phyloP scores from a whole-genome alignment of 2,888 invertebrate species.

The Incurvaria masculella region DNA sequence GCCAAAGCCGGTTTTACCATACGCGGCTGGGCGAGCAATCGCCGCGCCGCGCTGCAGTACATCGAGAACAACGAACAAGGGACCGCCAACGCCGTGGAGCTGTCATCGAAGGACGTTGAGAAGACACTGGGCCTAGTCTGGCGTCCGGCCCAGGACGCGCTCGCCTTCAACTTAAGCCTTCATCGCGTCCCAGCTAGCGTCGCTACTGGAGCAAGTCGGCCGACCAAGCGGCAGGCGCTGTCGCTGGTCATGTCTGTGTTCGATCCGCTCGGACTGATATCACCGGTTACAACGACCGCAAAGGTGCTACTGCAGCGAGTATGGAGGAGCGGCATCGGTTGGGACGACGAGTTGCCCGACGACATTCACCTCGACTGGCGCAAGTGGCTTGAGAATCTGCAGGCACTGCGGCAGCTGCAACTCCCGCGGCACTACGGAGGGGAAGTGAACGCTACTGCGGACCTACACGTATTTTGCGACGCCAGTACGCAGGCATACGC shows the following conservation, averaged over 20 bases:
- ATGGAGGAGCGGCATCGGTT: not conserved
- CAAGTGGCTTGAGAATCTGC: not conserved
- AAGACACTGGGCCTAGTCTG: not conserved
- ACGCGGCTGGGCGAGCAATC: too few relatives aligned
- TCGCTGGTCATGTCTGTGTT: not conserved
- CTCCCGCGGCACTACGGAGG: not conserved
- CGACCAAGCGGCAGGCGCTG: not conserved
- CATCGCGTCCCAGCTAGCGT: slow-evolving; percentile 8
- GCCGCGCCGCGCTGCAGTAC: too few relatives aligned
- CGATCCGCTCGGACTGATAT: not conserved
- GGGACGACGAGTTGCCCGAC: not conserved
- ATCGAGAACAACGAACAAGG: too few relatives aligned
- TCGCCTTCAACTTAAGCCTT: not conserved
- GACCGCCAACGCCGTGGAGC: too few relatives aligned
- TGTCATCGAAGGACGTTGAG: too few relatives aligned
- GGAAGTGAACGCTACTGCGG: not conserved
- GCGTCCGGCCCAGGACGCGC: not conserved
- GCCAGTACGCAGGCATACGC: slow-evolving; percentile 1
- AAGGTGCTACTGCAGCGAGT: not conserved
- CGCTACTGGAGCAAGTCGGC: not conserved
- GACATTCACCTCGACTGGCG: not conserved
- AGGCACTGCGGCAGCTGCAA: not conserved
- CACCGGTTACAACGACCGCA: not conserved
- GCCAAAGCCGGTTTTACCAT: too few relatives aligned
- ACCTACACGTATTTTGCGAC: slow-evolving; percentile 1